phyloP scores from a whole-genome alignment of 2,113 vertebrate species.

The Danio rerio region DNA sequence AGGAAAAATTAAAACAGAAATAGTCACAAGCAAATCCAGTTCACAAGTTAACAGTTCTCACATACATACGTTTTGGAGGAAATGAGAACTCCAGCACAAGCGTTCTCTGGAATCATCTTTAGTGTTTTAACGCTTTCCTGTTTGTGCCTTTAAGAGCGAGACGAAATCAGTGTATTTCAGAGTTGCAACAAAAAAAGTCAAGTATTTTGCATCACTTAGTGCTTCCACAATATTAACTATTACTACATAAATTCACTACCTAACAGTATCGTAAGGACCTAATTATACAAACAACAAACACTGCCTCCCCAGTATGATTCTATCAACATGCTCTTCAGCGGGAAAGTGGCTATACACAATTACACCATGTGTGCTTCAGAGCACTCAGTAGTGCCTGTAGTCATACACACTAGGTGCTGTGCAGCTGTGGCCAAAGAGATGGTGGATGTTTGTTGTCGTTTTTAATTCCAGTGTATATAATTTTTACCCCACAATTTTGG shows the following conservation, averaged over 20 bases:
- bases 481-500: constrained; percentile 53
- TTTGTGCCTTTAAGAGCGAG: constrained; percentile 48
- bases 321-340: constrained; percentile 52
- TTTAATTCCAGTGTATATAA: constrained; percentile 60
- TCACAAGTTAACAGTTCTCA: constrained; percentile 60
- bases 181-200: constrained; percentile 46
- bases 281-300: constrained; percentile 36
- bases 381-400: constrained; percentile 31
- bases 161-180: constrained; percentile 40
- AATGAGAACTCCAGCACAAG: constrained; percentile 35
- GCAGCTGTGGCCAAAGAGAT: constrained; percentile 60
- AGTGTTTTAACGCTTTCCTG: constrained; percentile 39
- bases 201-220: constrained; percentile 55
- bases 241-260: constrained; percentile 51
- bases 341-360: constrained; percentile 15
- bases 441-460: constrained; percentile 41
- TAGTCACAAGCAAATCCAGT: constrained; percentile 55
- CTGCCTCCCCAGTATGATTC: constrained; percentile 27
- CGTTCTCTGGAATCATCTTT: constrained; percentile 30
- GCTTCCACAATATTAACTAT: constrained; percentile 50
- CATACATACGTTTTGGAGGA: constrained; percentile 32
- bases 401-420: constrained; percentile 47
- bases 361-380: constrained; percentile 27
- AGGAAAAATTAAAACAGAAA: constrained; percentile 25
- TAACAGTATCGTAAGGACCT: constrained; percentile 48